phyloP scores from a whole-genome alignment of 2,113 vertebrate species.

The Tenrec ecaudatus region DNA sequence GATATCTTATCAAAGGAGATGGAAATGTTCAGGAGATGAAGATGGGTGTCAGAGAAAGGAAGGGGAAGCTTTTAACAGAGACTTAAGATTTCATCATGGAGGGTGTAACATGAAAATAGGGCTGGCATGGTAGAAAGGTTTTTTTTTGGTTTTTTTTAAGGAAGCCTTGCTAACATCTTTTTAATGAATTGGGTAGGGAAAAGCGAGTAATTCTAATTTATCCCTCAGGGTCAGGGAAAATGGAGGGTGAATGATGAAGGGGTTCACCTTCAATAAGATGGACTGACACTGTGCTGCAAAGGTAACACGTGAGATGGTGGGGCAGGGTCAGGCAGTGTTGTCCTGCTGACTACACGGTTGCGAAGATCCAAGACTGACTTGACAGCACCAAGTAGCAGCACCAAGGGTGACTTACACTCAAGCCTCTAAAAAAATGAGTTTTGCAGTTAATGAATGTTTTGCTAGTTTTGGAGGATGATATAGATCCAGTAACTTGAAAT shows the following conservation, averaged over 20 bases:
- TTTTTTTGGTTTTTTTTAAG: background rate
- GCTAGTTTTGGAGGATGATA: background rate
- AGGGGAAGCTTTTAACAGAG: background rate
- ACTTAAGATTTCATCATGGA: conserved; percentile 16
- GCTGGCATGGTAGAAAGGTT: background rate
- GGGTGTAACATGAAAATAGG: background rate
- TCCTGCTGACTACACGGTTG: no score
- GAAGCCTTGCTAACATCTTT: conserved; percentile 1
- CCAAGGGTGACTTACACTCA: background rate
- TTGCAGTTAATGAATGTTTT: background rate
- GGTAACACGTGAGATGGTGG: no score
- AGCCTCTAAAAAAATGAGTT: background rate
- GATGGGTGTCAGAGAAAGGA: no score
- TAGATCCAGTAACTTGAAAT: background rate
- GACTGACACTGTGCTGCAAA: no score
- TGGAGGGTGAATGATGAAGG: no score
- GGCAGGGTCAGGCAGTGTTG: no score
- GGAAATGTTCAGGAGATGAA: no score
- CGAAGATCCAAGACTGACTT: no score
- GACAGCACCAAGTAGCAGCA: no score
- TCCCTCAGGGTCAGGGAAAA: background rate
- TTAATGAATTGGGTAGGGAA: background rate
- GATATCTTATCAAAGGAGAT: background rate
- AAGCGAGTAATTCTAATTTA: background rate
- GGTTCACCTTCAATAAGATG: no score